phyloP scores from a whole-genome alignment of 1,140 invertebrate species.

The Vanessa atalanta region DNA sequence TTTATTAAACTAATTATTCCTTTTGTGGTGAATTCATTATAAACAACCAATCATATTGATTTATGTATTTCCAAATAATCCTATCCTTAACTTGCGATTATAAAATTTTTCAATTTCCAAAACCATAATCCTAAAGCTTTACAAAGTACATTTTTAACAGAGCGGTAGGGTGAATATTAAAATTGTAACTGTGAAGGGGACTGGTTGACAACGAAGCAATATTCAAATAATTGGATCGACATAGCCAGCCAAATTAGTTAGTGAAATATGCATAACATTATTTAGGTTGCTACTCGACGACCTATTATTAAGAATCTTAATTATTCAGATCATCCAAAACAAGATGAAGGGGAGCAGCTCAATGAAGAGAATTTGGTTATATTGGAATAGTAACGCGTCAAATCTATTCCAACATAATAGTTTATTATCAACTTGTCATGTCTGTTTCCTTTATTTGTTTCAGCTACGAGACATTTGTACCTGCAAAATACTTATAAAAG shows the following conservation, averaged over 20 bases:
- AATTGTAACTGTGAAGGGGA: constrained; percentile 48
- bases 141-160: constrained; percentile 16
- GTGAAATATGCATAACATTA: constrained; percentile 68
- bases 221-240: constrained; percentile 63
- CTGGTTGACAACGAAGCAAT: constrained; percentile 39
- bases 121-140: constrained; percentile 23
- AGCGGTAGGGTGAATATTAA: constrained; percentile 53
- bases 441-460: no score
- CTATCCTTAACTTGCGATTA: constrained; percentile 14
- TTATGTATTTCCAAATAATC: constrained; percentile 1
- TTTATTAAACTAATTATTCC: not conserved
- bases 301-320: constrained; percentile 26
- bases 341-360: not conserved
- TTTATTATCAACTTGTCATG: no score
- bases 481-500: no score
- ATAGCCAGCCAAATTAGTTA: constrained; percentile 60
- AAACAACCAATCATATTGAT: not conserved
- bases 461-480: no score
- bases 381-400: not conserved
- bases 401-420: no score
- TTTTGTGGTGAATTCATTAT: not conserved
- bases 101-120: constrained; percentile 27
- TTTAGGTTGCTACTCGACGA: constrained; percentile 23
- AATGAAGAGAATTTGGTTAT: not conserved
- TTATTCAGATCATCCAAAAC: constrained; percentile 27